Evolutionary conservation across 2,797 vertebrate genomes (phyloP).

Genomic region (Etheostoma nigrum): DNA sequence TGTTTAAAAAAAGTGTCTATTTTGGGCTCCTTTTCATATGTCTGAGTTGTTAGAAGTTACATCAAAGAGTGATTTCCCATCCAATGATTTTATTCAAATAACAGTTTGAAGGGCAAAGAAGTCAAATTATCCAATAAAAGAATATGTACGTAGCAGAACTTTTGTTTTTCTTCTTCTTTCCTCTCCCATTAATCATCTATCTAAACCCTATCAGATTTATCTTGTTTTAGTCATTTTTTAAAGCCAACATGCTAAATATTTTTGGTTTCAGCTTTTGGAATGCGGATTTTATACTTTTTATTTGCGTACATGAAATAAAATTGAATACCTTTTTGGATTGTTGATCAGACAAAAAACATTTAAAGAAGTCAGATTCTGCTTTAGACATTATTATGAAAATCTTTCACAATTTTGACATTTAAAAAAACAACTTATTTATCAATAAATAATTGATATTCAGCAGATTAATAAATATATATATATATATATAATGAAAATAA

Average conservation of each 20-base stretch:
- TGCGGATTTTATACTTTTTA: not conserved
- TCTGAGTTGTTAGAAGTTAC: not conserved
- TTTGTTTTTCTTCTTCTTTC: too few relatives aligned
- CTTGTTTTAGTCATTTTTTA: not conserved
- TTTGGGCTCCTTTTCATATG: not conserved
- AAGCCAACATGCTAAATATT: not conserved
- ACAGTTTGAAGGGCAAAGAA: not conserved
- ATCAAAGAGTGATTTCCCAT: not conserved
- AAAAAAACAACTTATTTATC: too few relatives aligned
- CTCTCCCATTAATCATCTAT: too few relatives aligned
- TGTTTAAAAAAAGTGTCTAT: not conserved
- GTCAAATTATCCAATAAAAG: not conserved
- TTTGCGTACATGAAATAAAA: not conserved
- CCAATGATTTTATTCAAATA: not conserved
- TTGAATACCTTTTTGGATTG: too few relatives aligned
- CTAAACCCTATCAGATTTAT: too few relatives aligned
- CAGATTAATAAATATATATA: too few relatives aligned
- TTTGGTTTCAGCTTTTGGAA: not conserved
- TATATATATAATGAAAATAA: not conserved
- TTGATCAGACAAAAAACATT: too few relatives aligned
- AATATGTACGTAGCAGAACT: too few relatives aligned
- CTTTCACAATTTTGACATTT: too few relatives aligned
- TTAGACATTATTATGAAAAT: too few relatives aligned
- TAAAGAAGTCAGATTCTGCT: too few relatives aligned
- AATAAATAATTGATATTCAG: too few relatives aligned